Evolutionary conservation across 2,797 vertebrate genomes (phyloP).

Genomic region (Rhinella marina): DNA sequence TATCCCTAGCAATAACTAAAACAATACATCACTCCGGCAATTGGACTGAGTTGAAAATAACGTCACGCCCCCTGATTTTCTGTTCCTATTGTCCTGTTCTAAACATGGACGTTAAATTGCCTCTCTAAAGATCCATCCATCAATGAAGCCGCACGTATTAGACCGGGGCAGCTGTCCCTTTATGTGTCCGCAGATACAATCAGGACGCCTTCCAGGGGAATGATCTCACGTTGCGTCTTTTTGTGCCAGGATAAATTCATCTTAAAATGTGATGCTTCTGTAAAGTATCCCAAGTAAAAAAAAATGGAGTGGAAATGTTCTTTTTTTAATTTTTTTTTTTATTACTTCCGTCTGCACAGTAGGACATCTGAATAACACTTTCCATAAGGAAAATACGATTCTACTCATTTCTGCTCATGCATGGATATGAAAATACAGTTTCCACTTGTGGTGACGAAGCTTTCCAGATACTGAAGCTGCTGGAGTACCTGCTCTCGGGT

Average conservation of each 20-base stretch:
- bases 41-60: not conserved
- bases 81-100: not conserved
- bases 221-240: slow-evolving; percentile 16
- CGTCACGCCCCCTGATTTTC: not conserved
- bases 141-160: not conserved
- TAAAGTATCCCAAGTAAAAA: slow-evolving; percentile 42
- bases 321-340: not conserved
- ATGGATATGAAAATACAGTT: slow-evolving; percentile 32
- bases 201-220: slow-evolving; percentile 27
- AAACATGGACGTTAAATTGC: not conserved
- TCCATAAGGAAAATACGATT: slow-evolving; percentile 53
- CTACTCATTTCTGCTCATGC: slow-evolving; percentile 27
- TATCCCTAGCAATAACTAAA: slow-evolving; percentile 21
- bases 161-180: slow-evolving; percentile 28
- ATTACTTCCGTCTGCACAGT: slow-evolving; percentile 37
- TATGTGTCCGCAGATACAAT: slow-evolving; percentile 25
- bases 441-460: slow-evolving; percentile 48
- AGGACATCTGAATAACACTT: slow-evolving; percentile 58
- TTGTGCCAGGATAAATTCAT: slow-evolving; percentile 42
- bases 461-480: slow-evolving; percentile 38
- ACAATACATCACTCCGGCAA: slow-evolving; percentile 15
- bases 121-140: not conserved
- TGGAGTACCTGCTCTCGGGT: slow-evolving; percentile 45
- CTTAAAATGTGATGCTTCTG: slow-evolving; percentile 45
- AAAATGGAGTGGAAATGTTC: slow-evolving; percentile 9